These are phyloP conservation scores for Gavia stellata DNA, from an alignment of 2,113 vertebrate genomes.

Conservation along the genomic window DNA sequence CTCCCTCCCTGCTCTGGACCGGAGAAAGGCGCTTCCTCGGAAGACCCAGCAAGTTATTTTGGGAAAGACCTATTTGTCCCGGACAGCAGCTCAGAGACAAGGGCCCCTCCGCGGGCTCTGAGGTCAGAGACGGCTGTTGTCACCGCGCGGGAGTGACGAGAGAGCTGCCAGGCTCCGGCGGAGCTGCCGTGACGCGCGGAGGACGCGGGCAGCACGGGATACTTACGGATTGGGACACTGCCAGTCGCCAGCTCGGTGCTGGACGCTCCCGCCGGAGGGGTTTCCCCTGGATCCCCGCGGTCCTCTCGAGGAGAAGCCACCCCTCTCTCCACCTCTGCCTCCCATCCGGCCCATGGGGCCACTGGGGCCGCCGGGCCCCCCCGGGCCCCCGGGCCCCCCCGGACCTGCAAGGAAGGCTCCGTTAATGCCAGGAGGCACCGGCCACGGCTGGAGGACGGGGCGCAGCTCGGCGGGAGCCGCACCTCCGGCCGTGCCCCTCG, in stretches of 20 bases:
- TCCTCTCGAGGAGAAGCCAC: slow-evolving; percentile 87
- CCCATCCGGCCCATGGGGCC: slow-evolving; percentile 92
- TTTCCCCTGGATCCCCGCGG: slow-evolving; percentile 87
- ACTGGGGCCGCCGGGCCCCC: slow-evolving; percentile 69
- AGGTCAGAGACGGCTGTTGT: not conserved
- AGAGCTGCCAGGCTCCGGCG: too few species aligned
- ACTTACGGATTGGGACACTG: slow-evolving; percentile 96
- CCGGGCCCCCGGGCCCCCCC: slow-evolving; percentile 26
- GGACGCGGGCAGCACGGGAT: not conserved
- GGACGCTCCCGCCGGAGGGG: slow-evolving; percentile 86
- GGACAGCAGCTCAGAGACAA: not conserved
- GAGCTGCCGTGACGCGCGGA: rapidly evolving
- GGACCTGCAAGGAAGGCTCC: slow-evolving; percentile 30
- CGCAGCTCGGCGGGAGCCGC: rapidly evolving
- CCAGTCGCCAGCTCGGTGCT: slow-evolving; percentile 96
- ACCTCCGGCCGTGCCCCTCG: not conserved
- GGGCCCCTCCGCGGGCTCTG: rapidly evolving
- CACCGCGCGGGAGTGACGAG: rapidly evolving
- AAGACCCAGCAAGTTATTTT: not conserved
- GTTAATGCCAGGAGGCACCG: not conserved
- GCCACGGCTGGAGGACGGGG: rapidly evolving
- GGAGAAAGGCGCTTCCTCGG: not conserved
- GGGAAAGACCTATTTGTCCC: rapidly evolving
- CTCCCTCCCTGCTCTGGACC: rapidly evolving
- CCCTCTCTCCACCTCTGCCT: slow-evolving; percentile 82